A percentile compares a stretch with the other conserved stretches of the same genome.
phyloP scores from a whole-genome alignment of 2,113 vertebrate genomes.

The Tiliqua scincoides region DNA sequence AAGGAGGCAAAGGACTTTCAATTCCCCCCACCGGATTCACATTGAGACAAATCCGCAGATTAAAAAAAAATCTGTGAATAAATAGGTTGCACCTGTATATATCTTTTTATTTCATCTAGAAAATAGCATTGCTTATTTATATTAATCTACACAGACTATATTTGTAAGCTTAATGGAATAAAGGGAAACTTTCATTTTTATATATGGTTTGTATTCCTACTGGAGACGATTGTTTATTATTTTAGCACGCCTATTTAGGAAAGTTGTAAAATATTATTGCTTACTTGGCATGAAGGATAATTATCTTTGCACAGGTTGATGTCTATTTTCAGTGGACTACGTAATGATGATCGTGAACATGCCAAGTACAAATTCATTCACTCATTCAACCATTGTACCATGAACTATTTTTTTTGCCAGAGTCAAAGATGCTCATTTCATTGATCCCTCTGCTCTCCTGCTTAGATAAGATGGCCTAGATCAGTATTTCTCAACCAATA shows the following conservation, averaged over 20 bases:
- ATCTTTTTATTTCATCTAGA: neutral
- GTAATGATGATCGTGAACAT: neutral
- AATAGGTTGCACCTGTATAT: too few relatives aligned
- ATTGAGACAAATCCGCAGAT: too few relatives aligned
- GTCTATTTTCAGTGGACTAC: neutral
- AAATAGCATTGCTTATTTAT: neutral
- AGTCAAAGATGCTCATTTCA: neutral
- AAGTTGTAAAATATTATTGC: neutral
- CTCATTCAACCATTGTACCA: neutral
- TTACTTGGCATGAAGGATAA: neutral
- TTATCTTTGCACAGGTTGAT: constrained; percentile 10
- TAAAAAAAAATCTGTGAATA: too few relatives aligned
- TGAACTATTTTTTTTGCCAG: neutral
- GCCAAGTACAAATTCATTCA: neutral
- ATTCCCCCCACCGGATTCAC: too few relatives aligned
- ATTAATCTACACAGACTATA: neutral
- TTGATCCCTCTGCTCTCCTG: neutral
- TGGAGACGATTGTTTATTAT: neutral
- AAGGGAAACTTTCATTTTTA: neutral
- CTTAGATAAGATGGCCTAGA: neutral
- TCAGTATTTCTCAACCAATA: too few relatives aligned
- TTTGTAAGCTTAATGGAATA: neutral
- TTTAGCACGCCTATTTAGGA: neutral
- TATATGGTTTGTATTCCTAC: neutral
- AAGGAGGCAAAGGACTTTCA: too few relatives aligned